These are phyloP conservation scores for Meloidogyne floridensis DNA, from an alignment of 1,140 invertebrate species.

Conservation along the genomic window DNA sequence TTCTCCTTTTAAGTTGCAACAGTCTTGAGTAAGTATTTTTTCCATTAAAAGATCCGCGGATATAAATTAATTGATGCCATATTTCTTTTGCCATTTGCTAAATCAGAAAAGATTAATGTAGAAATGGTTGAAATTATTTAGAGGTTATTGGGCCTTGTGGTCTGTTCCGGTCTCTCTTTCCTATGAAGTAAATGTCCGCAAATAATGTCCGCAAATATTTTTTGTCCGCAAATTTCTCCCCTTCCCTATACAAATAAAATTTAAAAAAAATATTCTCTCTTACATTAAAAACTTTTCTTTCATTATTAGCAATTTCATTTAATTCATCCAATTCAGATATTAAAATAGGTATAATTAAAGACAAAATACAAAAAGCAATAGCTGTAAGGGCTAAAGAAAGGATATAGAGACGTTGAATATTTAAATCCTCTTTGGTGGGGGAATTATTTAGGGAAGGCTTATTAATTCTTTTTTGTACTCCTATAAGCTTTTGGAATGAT, in stretches of 20 bases:
- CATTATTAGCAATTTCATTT: constrained; percentile 14
- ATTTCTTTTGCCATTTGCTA: constrained; percentile 31
- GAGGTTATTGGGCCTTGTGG: background rate
- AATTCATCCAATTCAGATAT: constrained; percentile 36
- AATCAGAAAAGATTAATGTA: background rate
- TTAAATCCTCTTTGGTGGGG: constrained; percentile 3
- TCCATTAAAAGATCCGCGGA: background rate
- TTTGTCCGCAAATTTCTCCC: too few relatives aligned
- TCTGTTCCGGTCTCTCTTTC: background rate
- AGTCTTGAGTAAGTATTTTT: background rate
- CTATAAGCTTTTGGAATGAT: background rate
- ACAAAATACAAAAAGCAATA: constrained; percentile 22
- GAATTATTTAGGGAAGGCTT: background rate
- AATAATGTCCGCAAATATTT: too few relatives aligned
- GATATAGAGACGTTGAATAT: constrained; percentile 18
- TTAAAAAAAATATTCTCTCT: background rate
- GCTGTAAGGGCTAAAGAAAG: constrained; percentile 19
- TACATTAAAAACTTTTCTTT: constrained; percentile 31
- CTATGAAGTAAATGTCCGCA: too few relatives aligned
- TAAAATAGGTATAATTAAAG: constrained; percentile 23
- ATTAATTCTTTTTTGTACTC: background rate
- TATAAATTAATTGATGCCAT: constrained; percentile 33
- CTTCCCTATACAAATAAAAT: background rate
- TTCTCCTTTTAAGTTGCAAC: constrained; percentile 1
- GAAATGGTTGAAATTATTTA: background rate